Percentiles rank a stretch among this genome's conserved stretches.
These are phyloP conservation scores for Sebastes schlegelii DNA, from an alignment of 2,113 vertebrate genomes.

Conservation along the genomic window DNA sequence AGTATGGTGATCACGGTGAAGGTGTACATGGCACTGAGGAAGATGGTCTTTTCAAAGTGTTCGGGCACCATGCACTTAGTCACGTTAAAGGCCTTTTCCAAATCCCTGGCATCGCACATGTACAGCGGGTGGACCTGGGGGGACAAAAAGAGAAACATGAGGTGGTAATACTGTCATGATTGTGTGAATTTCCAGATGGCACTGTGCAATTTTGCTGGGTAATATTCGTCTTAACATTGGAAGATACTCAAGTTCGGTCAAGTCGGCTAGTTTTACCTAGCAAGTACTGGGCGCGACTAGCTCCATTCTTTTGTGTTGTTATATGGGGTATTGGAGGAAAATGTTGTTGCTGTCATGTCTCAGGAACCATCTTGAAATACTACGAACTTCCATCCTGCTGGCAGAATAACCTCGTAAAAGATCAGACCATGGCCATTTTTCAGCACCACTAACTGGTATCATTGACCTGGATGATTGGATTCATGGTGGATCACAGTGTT, in stretches of 20 bases:
- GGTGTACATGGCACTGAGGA: constrained; percentile 92
- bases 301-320: neutral
- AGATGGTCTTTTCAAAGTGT: constrained; percentile 94
- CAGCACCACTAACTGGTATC: neutral
- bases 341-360: neutral
- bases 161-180: neutral
- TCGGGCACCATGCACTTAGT: constrained; percentile 90
- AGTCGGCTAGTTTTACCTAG: neutral
- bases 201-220: neutral
- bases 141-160: constrained; percentile 59
- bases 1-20: constrained; percentile 90
- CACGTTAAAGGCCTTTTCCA: constrained; percentile 85
- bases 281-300: neutral
- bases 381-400: neutral
- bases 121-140: constrained; percentile 86
- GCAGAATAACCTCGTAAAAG: neutral
- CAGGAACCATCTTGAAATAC: neutral
- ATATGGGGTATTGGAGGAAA: neutral
- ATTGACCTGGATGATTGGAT: neutral
- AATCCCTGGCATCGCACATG: constrained; percentile 84
- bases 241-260: neutral
- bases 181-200: neutral
- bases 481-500: neutral
- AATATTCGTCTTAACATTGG: neutral
- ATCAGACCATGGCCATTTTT: no score